Evolutionary conservation across 2,113 vertebrate species (phyloP).

Genomic region (Paratilapia polleni): DNA sequence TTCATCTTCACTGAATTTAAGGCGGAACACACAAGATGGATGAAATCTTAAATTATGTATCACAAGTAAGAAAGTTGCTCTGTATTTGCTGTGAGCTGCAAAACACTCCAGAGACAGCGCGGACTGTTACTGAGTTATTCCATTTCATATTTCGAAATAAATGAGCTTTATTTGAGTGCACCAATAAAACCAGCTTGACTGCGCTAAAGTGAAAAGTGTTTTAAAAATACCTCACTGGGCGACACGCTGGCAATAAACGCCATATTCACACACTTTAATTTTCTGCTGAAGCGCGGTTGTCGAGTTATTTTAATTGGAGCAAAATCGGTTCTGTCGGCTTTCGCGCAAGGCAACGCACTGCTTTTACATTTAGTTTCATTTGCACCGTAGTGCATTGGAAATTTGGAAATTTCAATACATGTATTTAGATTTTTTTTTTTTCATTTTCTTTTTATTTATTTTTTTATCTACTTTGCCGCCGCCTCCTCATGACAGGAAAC

Average conservation of each 20-base stretch:
- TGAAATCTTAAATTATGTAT: constrained; percentile 29
- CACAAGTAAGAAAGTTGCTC: constrained; percentile 1
- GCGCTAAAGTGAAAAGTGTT: not conserved
- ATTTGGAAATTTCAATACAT: not conserved
- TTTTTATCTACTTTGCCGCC: constrained; percentile 5
- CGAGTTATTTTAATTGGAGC: constrained; percentile 8
- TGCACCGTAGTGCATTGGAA: not conserved
- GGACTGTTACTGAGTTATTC: not conserved
- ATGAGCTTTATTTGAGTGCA: not conserved
- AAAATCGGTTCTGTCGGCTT: constrained; percentile 12
- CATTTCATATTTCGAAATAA: constrained; percentile 1
- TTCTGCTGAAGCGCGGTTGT: not conserved
- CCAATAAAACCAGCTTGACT: not conserved
- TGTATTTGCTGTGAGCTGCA: not conserved
- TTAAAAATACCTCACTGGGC: constrained; percentile 2
- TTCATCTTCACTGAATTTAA: not conserved
- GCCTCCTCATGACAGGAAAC: not conserved
- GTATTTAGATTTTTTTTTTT: not conserved
- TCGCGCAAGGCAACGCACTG: not conserved
- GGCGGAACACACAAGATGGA: not conserved
- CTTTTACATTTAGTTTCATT: not conserved
- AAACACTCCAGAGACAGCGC: not conserved
- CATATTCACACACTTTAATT: not conserved
- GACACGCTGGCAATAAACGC: not conserved
- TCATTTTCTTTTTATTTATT: not conserved